phyloP scores from a whole-genome alignment of 1,140 invertebrate genomes.

The Eciton burchellii region DNA sequence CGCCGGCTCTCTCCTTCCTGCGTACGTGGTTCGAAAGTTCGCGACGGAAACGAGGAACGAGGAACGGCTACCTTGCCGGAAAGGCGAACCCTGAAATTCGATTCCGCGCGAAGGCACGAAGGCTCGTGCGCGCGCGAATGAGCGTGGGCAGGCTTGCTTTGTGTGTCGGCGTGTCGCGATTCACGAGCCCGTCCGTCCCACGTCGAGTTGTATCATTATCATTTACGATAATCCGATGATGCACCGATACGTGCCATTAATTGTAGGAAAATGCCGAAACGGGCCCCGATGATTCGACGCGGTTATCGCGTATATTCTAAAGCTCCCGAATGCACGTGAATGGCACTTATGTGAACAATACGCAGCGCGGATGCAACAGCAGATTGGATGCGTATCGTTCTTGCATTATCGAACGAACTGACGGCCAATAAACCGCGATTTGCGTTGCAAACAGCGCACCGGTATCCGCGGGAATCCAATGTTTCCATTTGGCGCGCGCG shows the following conservation, averaged over 20 bases:
- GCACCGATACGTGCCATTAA: background rate
- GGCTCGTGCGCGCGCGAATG: background rate
- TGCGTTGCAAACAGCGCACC: slow-evolving; percentile 34
- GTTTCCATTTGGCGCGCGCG: slow-evolving; percentile 66
- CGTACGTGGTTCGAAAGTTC: slow-evolving; percentile 26
- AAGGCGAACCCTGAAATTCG: slow-evolving; percentile 19
- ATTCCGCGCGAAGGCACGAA: background rate
- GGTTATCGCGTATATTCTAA: slow-evolving; percentile 29
- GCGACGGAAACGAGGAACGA: slow-evolving; percentile 38
- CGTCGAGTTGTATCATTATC: background rate
- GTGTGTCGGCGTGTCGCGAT: background rate
- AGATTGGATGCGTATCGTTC: slow-evolving; percentile 39
- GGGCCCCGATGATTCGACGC: background rate
- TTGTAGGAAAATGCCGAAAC: slow-evolving; percentile 20
- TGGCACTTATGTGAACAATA: slow-evolving; percentile 25
- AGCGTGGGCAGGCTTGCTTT: background rate
- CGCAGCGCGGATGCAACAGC: background rate
- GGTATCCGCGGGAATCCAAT: slow-evolving; percentile 75
- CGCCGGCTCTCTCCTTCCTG: background rate
- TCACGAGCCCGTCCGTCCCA: background rate
- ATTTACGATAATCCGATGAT: background rate
- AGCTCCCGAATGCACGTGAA: slow-evolving; percentile 17
- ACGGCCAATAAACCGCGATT: slow-evolving; percentile 40
- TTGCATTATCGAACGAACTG: slow-evolving; percentile 47
- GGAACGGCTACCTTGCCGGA: too few relatives aligned